Percentiles rank a stretch among this genome's conserved stretches.
These are phyloP conservation scores for Pinctada fucata DNA, from an alignment of 2,888 invertebrate species.

Conservation along the genomic window DNA sequence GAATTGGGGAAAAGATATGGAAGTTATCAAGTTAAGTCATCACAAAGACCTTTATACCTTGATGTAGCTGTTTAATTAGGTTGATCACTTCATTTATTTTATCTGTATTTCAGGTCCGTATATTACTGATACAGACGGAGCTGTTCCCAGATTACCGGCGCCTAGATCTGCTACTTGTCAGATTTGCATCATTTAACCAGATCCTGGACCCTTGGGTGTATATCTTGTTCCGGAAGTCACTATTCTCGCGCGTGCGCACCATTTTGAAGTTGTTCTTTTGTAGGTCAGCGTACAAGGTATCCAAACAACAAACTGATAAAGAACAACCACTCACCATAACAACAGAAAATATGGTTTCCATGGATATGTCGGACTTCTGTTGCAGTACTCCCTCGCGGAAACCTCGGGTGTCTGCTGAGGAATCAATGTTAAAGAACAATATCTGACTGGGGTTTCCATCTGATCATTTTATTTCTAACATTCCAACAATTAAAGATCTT, in stretches of 20 bases:
- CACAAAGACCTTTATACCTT: too few species aligned
- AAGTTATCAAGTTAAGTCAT: too few species aligned
- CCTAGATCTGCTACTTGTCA: slow-evolving; percentile 68
- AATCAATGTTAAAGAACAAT: background rate
- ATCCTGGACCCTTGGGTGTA: slow-evolving; percentile 77
- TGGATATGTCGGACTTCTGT: background rate
- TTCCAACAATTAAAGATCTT: too few species aligned
- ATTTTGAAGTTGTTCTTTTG: background rate
- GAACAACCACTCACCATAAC: background rate
- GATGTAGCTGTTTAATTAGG: too few species aligned
- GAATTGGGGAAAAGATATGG: too few species aligned
- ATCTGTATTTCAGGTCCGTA: slow-evolving; percentile 15
- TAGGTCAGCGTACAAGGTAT: background rate
- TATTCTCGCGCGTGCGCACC: background rate
- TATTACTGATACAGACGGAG: slow-evolving; percentile 22
- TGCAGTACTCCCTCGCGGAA: background rate
- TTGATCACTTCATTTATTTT: background rate
- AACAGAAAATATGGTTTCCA: slow-evolving; percentile 12
- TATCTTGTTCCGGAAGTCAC: slow-evolving; percentile 72
- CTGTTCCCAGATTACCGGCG: background rate
- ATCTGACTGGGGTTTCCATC: too few species aligned
- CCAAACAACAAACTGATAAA: background rate
- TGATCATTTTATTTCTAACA: too few species aligned
- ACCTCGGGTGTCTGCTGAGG: background rate
- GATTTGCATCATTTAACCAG: slow-evolving; percentile 74